Base-by-base conservation (phyloP, 2,888 invertebrate genomes). In the Sympetrum striolatum region DNA sequence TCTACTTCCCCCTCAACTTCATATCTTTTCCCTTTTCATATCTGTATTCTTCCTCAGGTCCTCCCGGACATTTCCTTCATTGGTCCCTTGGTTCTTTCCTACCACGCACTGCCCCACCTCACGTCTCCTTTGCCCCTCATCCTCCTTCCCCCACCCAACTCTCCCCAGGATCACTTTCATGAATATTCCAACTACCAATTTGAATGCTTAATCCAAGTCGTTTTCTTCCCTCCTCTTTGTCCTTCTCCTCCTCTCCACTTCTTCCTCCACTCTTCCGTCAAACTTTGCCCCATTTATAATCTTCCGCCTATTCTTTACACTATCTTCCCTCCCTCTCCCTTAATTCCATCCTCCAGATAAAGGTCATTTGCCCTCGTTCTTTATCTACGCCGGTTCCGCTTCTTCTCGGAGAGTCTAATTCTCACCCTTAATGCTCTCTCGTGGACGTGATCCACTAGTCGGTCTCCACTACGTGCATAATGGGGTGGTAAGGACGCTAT, bases 121-220 rank as follows among this genome's bases (percentile, higher is more conserved):
- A 73, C 73, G 2, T 25, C 73, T 25, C n/a, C n/a, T 64, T 22
- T 64, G 64, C 64, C 25, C 14, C 12, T 31, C 35, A 58, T 82
- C 35, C 31, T 35, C 58, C n/a, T 58, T 22, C 18, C 58, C 22
- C 31, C 31, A 25, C 31, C 58, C 82, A 35, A 58, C 31, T 22
- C 82, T 35, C 31, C 58, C 58, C 12, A 48, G 53, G 15, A 8
- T 12, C 31, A n/a, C 86, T 86, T 60, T 86, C 86, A 86, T 86
- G 86, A 86, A 86, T 86, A 86, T 86, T 86, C 86, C 64, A 58
- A 37, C 86, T 18, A 53, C 82, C 58, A 82, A 64, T 86, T 86
- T 86, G 60, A 86, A 86, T 86, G 60, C 86, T 86, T 64, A 86
- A 86, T 86, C 86, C 35, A 82, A 82, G 82, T 82, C 86, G 86